Percentiles rank a stretch among this genome's conserved stretches.
Evolutionary conservation across 1,140 invertebrate genomes (phyloP).

Genomic region (Lepidostoma basale): DNA sequence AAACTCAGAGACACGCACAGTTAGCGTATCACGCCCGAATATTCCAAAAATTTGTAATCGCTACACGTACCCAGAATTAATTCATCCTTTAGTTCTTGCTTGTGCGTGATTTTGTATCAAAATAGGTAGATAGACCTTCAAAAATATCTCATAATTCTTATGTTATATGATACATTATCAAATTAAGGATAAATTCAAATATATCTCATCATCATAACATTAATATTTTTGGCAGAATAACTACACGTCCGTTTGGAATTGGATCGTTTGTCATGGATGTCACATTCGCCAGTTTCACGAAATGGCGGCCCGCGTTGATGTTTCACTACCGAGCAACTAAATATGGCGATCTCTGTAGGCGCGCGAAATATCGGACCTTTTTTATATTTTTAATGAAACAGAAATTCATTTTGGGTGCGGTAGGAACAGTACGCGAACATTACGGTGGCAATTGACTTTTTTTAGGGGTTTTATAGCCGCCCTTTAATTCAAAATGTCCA

Average conservation of each 20-base stretch:
- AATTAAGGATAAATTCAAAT: background rate
- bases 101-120: conserved; percentile 28
- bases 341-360: background rate
- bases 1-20: conserved; percentile 41
- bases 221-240: conserved; percentile 12
- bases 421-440: conserved; percentile 8
- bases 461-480: conserved; percentile 35
- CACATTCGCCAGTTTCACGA: conserved; percentile 22
- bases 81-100: conserved; percentile 24
- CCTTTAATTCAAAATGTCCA: conserved; percentile 38
- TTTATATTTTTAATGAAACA: conserved; percentile 34
- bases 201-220: conserved; percentile 4
- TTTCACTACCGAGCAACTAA: conserved; percentile 30
- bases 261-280: conserved; percentile 36
- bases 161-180: conserved; percentile 4
- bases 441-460: conserved; percentile 19
- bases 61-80: conserved; percentile 21
- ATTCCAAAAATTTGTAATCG: conserved; percentile 12
- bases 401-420: conserved; percentile 35
- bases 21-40: conserved; percentile 33
- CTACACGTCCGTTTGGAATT: conserved; percentile 28
- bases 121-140: background rate
- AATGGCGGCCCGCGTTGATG: conserved; percentile 21
- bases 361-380: conserved; percentile 30
- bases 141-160: conserved; percentile 10